A percentile compares a stretch with the other conserved stretches of the same genome.
phyloP scores from a whole-genome alignment of 2,888 invertebrate genomes.

The Hyppa rectilinea region DNA sequence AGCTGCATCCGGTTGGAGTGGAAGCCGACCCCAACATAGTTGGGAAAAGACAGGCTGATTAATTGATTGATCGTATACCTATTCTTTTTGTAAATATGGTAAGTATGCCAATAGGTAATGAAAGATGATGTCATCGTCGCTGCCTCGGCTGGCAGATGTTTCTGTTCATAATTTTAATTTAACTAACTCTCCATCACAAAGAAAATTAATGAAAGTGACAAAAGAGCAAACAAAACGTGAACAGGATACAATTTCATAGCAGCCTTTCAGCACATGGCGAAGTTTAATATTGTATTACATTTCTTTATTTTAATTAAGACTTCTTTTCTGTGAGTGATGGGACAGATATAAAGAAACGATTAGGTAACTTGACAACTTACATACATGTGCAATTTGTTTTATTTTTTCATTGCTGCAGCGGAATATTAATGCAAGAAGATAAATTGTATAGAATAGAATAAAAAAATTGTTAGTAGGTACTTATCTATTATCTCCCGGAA shows the following conservation, averaged over 20 bases:
- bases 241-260: conserved; percentile 18
- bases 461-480: too few species aligned
- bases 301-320: conserved; percentile 16
- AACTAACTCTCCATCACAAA: conserved; percentile 12
- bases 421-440: background rate
- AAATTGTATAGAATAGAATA: background rate
- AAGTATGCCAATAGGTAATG: too few species aligned
- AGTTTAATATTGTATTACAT: conserved; percentile 1
- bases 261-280: conserved; percentile 8
- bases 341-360: conserved; percentile 34
- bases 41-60: too few species aligned
- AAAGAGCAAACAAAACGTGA: background rate
- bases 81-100: too few species aligned
- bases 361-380: background rate
- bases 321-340: conserved; percentile 11
- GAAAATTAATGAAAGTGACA: background rate
- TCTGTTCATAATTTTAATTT: background rate
- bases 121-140: too few species aligned
- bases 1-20: too few species aligned
- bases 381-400: conserved; percentile 41
- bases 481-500: too few species aligned
- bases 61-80: too few species aligned
- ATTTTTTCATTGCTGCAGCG: conserved; percentile 20
- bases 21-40: too few species aligned
- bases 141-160: background rate